These are phyloP conservation scores for Momotus momota DNA, from an alignment of 2,797 vertebrate species.

Conservation along the genomic window DNA sequence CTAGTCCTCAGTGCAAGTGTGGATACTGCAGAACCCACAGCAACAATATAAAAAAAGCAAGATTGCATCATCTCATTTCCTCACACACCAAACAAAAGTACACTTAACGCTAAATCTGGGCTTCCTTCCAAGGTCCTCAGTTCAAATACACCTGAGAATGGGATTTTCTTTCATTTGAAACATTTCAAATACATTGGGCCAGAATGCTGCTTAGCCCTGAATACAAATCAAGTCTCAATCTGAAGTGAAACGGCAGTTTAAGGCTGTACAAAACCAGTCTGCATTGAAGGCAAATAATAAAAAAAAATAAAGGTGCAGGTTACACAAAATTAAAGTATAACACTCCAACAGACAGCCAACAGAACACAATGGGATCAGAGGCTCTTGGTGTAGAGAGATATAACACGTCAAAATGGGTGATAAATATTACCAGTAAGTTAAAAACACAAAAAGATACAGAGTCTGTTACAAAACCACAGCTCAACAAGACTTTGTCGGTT, in stretches of 20 bases:
- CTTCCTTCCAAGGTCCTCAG: not conserved
- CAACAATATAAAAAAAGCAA: accelerated
- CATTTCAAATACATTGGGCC: not conserved
- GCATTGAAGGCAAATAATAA: not conserved
- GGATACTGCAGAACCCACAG: not conserved
- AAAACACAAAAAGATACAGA: not conserved
- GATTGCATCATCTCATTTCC: not conserved
- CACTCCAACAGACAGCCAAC: not conserved
- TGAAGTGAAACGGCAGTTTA: not conserved
- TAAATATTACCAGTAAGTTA: not conserved
- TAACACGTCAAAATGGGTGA: not conserved
- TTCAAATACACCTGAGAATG: not conserved
- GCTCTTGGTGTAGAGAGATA: not conserved
- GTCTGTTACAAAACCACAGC: not conserved
- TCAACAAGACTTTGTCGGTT: not conserved
- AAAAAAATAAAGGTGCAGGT: not conserved
- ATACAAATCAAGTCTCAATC: conserved; percentile 13
- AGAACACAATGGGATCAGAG: not conserved
- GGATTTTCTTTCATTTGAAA: conserved; percentile 2
- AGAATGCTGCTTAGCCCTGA: not conserved
- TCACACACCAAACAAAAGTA: not conserved
- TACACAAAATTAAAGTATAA: not conserved
- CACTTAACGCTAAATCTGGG: not conserved
- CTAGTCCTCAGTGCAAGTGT: accelerated
- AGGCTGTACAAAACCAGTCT: not conserved